Base-by-base conservation (phyloP, 2,797 vertebrate genomes). In the Enteromius radiatus region DNA sequence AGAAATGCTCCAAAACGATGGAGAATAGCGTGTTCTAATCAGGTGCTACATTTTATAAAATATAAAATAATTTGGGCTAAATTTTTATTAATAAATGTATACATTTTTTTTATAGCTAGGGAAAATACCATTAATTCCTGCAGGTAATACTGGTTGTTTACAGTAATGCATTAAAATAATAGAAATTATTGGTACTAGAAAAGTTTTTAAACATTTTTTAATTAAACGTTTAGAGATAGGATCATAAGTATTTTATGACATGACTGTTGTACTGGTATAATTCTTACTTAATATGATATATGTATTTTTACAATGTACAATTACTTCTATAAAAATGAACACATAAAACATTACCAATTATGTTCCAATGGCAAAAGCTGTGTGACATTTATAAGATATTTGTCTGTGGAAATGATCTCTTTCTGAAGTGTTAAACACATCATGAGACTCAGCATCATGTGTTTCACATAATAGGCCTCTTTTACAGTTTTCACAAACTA, bases 371-470 rank as follows among this genome's bases (percentile, higher is more conserved):
- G 38, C 38, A 41, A 10, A 41, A 9, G 59, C 59, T 28, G 11
- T 3, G 52, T n/a, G 21, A 8, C 10, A n/a, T n/a, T 54, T n/a
- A 4, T 1, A 38, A 68, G 19, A 23, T n/a, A 70, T 23, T 43
- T 14, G 21, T 69, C 23, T 12, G 31, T 38, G 6, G 6, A 23
- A 38, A 41, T 5, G 14, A 7, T 61, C 23, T 28, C 15, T 43
- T 33, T 11, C 17, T 28, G 17, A 28, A 63, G 9, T 38, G 38
- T 63, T 76, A 77, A 77, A 61, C 38, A 9, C 47, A 77, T 76
- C 54, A 76, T 61, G 54, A 26, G 74, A 61, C 54, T 76, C 74
- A 43, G 26, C 52, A 61, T 77, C 75, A 64, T 33, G 59, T 21
- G 59, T 64, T 64, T 64, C 26, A 61, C 38, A 64, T 64, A 31